phyloP scores from a whole-genome alignment of 1,140 invertebrate species.

The Tetramorium alpestre region DNA sequence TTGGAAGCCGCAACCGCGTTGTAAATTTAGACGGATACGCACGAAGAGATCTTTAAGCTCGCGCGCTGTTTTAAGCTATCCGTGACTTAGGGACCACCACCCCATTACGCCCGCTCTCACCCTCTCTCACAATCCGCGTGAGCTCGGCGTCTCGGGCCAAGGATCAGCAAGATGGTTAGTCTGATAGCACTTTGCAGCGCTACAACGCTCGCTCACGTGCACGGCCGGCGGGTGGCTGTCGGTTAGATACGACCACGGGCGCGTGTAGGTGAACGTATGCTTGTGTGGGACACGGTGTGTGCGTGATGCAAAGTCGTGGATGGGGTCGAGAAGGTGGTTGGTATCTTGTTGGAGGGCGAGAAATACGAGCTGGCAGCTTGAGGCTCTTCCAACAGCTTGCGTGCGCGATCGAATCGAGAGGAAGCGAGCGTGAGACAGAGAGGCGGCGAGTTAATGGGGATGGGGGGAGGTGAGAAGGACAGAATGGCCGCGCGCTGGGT shows the following conservation, averaged over 20 bases:
- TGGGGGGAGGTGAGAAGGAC: background rate
- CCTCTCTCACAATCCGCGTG: constrained; percentile 33
- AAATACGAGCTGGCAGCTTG: constrained; percentile 73
- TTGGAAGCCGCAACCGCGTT: background rate
- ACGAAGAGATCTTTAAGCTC: background rate
- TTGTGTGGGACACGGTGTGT: constrained; percentile 26
- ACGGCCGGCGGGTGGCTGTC: constrained; percentile 64
- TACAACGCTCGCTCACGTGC: constrained; percentile 60
- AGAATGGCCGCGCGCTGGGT: constrained; percentile 38
- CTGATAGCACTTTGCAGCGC: constrained; percentile 67
- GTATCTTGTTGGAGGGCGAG: constrained; percentile 77
- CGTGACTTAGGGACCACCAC: constrained; percentile 49
- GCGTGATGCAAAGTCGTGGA: constrained; percentile 61
- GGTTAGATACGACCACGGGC: constrained; percentile 19
- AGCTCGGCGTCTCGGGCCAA: constrained; percentile 67
- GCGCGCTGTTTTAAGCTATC: constrained; percentile 54
- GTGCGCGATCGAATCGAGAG: constrained; percentile 68
- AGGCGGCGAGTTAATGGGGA: background rate
- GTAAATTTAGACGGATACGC: constrained; percentile 46
- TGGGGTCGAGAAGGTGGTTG: constrained; percentile 74
- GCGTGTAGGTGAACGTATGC: background rate
- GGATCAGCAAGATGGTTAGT: constrained; percentile 71
- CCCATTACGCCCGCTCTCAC: constrained; percentile 46
- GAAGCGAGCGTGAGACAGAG: constrained; percentile 35
- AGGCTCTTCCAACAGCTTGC: constrained; percentile 70